A percentile compares a stretch with the other conserved stretches of the same genome.
phyloP scores from a whole-genome alignment of 2,888 invertebrate genomes.

The Aphrophora alni region DNA sequence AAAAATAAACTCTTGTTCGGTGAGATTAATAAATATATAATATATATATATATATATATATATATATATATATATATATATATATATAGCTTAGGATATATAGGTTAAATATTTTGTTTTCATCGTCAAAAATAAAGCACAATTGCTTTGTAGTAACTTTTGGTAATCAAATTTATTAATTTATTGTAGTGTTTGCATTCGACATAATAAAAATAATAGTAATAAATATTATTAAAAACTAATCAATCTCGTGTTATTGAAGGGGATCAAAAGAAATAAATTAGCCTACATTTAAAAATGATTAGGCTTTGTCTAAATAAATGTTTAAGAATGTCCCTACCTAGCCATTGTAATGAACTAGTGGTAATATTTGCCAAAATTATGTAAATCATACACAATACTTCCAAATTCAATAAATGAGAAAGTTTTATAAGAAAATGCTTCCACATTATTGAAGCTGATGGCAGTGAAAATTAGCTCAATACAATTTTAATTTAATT shows the following conservation, averaged over 20 bases:
- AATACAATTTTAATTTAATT: no score
- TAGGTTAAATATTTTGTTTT: slow-evolving; percentile 2
- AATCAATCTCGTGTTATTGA: background rate
- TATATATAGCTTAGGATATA: background rate
- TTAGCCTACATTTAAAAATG: no score
- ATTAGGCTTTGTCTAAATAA: no score
- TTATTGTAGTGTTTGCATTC: background rate
- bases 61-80: no score
- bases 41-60: background rate
- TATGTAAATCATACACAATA: no score
- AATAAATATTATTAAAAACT: background rate
- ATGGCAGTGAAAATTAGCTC: no score
- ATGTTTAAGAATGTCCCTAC: no score
- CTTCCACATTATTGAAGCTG: no score
- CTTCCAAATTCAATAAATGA: no score
- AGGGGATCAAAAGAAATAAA: background rate
- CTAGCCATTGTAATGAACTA: no score
- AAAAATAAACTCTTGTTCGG: slow-evolving; percentile 30
- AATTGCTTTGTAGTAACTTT: background rate
- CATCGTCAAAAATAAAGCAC: background rate
- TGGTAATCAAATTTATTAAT: background rate
- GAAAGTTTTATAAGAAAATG: no score
- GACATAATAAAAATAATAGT: background rate
- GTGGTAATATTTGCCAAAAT: no score
- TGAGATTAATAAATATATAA: slow-evolving; percentile 35